Percentiles rank a stretch among this genome's conserved stretches.
phyloP scores from a whole-genome alignment of 2,113 vertebrate genomes.

The Seriola rivoliana region DNA sequence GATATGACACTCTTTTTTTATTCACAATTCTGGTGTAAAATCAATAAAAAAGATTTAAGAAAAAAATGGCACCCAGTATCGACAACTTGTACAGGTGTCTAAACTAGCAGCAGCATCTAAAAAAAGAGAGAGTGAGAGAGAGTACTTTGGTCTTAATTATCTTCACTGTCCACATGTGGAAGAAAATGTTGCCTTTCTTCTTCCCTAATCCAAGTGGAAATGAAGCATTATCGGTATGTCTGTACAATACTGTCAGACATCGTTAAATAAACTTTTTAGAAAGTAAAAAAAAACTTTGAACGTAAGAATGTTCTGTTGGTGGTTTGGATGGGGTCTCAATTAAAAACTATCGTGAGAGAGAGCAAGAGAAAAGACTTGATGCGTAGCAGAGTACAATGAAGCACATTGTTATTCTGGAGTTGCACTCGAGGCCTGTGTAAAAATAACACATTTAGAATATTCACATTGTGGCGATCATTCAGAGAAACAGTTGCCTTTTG shows the following conservation, averaged over 20 bases:
- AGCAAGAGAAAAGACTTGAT: slow-evolving; percentile 52
- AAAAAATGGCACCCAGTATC: too few species aligned
- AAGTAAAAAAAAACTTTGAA: slow-evolving; percentile 38
- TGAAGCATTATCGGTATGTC: slow-evolving; percentile 34
- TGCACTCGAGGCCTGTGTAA: slow-evolving; percentile 24
- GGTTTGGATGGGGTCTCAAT: slow-evolving; percentile 52
- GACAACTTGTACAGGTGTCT: too few species aligned
- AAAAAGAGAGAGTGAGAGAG: not conserved
- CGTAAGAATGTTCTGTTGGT: slow-evolving; percentile 22
- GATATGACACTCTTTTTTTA: too few species aligned
- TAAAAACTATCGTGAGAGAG: slow-evolving; percentile 45
- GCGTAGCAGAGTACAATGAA: slow-evolving; percentile 21
- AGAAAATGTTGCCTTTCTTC: slow-evolving; percentile 3
- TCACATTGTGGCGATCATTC: slow-evolving; percentile 23
- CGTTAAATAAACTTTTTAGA: slow-evolving; percentile 38
- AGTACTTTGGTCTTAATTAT: slow-evolving; percentile 22
- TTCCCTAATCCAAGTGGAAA: slow-evolving; percentile 40
- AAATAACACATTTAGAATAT: slow-evolving; percentile 41
- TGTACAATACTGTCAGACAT: slow-evolving; percentile 22
- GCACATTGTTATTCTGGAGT: slow-evolving; percentile 48
- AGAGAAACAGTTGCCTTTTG: slow-evolving; percentile 26
- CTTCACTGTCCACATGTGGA: slow-evolving; percentile 10
- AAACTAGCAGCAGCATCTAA: too few species aligned
- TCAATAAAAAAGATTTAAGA: too few species aligned
- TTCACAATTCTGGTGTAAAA: too few species aligned